These are phyloP conservation scores for Platycercus adscitus DNA, from an alignment of 2,113 vertebrate genomes.

Conservation along the genomic window DNA sequence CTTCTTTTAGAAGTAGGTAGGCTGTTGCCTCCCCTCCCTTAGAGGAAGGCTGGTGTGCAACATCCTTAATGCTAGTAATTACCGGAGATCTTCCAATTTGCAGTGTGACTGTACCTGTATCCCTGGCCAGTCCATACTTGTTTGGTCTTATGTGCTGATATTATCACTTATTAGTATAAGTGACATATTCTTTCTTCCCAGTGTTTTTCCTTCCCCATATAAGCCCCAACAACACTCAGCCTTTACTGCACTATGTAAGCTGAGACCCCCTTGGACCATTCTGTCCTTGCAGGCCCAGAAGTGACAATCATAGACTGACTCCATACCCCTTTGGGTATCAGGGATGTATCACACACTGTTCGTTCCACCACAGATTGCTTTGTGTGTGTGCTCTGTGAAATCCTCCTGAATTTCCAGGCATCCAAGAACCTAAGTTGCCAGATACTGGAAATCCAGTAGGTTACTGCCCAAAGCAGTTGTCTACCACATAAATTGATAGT, in stretches of 20 bases:
- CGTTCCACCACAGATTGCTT: background rate
- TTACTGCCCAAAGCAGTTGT: conserved; percentile 69
- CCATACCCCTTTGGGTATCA: background rate
- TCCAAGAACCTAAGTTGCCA: conserved; percentile 29
- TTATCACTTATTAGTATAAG: background rate
- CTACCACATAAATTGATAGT: conserved; percentile 68
- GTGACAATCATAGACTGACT: background rate
- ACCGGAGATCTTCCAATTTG: background rate
- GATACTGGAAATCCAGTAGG: conserved; percentile 54
- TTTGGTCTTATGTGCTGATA: background rate
- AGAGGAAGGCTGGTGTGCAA: background rate
- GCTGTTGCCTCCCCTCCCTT: background rate
- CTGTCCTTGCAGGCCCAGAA: background rate
- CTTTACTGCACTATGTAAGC: background rate
- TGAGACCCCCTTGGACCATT: background rate
- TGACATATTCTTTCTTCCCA: background rate
- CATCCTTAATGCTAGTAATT: background rate
- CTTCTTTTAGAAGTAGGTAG: background rate
- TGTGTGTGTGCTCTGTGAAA: conserved; percentile 22
- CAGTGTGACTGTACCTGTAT: background rate
- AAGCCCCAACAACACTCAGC: background rate
- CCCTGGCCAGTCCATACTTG: background rate
- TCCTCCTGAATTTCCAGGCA: conserved; percentile 45
- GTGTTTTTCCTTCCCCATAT: background rate
- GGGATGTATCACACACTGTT: background rate